Conservation (phyloP, 2,888 invertebrate genomes). For the Unio delphinus region DNA sequence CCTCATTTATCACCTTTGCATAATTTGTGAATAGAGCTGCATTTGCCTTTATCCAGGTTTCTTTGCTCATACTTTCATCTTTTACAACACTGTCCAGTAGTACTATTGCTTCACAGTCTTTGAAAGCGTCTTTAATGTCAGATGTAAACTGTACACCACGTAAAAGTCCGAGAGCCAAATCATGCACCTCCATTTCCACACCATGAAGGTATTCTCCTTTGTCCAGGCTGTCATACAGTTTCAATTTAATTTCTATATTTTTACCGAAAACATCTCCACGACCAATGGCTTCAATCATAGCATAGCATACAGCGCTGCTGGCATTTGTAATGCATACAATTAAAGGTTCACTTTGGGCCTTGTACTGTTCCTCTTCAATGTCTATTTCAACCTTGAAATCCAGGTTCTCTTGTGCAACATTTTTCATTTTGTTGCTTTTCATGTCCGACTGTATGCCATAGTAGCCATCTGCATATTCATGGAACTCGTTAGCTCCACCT, state of each 20-base stretch:
- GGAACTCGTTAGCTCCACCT: conserved; percentile 71
- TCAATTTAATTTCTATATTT: conserved; percentile 56
- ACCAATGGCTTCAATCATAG: conserved; percentile 51
- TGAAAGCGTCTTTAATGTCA: conserved; percentile 55
- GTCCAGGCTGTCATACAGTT: conserved; percentile 51
- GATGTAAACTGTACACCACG: conserved; percentile 48
- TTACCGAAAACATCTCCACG: conserved; percentile 64
- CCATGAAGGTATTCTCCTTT: conserved; percentile 49
- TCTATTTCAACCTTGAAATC: conserved; percentile 57
- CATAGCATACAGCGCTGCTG: conserved; percentile 54
- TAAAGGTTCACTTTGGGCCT: conserved; percentile 55
- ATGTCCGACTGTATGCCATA: conserved; percentile 66
- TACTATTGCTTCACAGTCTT: conserved; percentile 57
- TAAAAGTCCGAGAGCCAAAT: conserved; percentile 58
- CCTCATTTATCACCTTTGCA: conserved; percentile 57
- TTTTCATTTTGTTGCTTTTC: conserved; percentile 60
- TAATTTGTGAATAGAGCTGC: conserved; percentile 52
- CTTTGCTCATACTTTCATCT: conserved; percentile 39
- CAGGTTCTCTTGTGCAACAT: conserved; percentile 64
- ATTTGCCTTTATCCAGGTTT: conserved; percentile 58
- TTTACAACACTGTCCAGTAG: conserved; percentile 53
- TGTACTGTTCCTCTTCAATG: conserved; percentile 51
- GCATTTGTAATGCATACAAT: conserved; percentile 67
- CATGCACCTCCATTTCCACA: conserved; percentile 63
- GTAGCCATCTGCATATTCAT: conserved; percentile 68